Evolutionary conservation across 2,113 vertebrate genomes (phyloP), one percentile per base, ranked within the genome.

Genomic region (Semnornis frantzii): DNA sequence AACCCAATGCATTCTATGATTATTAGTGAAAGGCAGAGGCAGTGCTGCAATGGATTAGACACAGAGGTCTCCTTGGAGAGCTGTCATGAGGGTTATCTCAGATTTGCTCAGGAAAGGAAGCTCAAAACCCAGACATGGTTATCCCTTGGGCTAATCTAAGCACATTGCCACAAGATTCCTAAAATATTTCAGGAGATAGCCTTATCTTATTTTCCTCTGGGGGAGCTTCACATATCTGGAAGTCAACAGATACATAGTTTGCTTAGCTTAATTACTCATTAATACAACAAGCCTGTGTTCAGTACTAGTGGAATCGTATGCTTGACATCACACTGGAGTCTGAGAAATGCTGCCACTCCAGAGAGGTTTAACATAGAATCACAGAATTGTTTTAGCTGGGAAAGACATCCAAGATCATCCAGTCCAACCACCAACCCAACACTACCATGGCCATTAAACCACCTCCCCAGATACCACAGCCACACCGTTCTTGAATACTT

Each of bases 131-230:
- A 28, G 55, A 20, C 20, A 8, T 18, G 30, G 15, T 76, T 80
- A 18, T 77, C 64, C 31, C 31, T 60, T 48, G 37, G 60, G 80
- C 39, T 63, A 59, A 73, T 23, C 64, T 68, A 77, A 94, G n/a
- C 57, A 66, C 0, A 0, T 6, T 63, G 30, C 64, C 69, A 57
- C 82, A 54, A n/a, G 62, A 96, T 92, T 94, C 93, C 69, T 78
- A 68, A 93, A 77, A 96, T 93, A 60, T 34, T 93, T 92, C 34
- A 54, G 65, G 78, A 95, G 80, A 78, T 30, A 62, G 4, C 9
- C 79, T 94, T 88, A 91, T 91, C 92, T 91, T 31, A 39, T n/a
- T 90, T 90, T 58, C 64, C 31, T 83, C 68, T 30, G 33, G 15
- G n/a, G 9, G 20, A 74, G 37, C 9, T 85, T 85, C 44, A 12